Evolutionary conservation across 2,888 invertebrate species (phyloP), one percentile per base, ranked within the genome.

Genomic region (Julus scanicus): DNA sequence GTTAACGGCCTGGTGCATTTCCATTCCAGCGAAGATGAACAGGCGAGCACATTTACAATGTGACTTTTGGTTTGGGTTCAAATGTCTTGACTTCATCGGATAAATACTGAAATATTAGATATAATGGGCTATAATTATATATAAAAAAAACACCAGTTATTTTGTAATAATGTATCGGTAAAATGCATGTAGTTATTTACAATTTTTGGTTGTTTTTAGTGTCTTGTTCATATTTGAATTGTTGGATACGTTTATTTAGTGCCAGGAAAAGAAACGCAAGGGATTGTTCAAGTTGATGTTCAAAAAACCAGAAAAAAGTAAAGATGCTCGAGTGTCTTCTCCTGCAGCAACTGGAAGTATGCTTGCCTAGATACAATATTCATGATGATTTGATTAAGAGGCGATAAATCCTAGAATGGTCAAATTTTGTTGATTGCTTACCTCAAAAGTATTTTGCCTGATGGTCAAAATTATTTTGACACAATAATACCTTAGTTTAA

Each of bases 1-100:
- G 94, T 94, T 90, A 94, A 94, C 89, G 93, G 93, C 89, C 92
- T 95, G 90, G 94, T 94, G 86, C 94, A 94, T 91, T 92, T 94
- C 88, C 94, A 94, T 90, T 89, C 90, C 20, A 90, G 90, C 88
- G 91, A 94, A 88, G 93, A 93, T 90, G 93, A 91, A 90, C 86
- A 87, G 29, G 87, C 86, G 29, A 53, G 57, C 15, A 80, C 87
- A 40, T 20, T 57, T 9, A 87, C 90, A 11, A 91, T 85, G 89
- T 91, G 85, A 91, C 29, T 29, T 29, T 29, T 29, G 29, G 29
- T 29, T 29, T 29, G 29, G 29, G 29, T 29, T 29, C 29, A 29
- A 29, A 29, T 29, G 29, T 29, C 29, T 29, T 29, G 1, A 29
- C 29, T 29, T 29, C 29, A 29, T 29, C 29, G 29, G 29, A 29